A percentile compares a stretch with the other conserved stretches of the same genome.
Evolutionary conservation across 1,140 invertebrate genomes (phyloP).

Genomic region (Dendroctonus valens): DNA sequence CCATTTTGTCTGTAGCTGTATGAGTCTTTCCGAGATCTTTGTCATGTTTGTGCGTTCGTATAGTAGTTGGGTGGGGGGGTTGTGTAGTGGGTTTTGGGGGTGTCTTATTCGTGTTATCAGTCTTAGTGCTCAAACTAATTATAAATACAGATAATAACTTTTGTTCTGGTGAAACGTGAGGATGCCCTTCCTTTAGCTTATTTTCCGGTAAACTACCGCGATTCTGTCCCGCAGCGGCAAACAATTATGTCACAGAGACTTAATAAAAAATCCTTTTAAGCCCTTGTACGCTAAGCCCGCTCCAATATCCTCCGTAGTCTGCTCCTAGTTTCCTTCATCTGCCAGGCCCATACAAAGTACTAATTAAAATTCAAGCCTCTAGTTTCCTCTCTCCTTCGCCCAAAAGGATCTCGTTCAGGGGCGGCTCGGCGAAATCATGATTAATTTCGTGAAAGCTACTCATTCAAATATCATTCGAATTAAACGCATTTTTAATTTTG

Average conservation of each 20-base stretch:
- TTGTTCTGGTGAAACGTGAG: no score
- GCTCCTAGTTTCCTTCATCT: conserved; percentile 34
- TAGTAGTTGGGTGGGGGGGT: no score
- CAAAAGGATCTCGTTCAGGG: conserved; percentile 31
- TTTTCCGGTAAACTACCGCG: no score
- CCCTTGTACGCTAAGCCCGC: conserved; percentile 29
- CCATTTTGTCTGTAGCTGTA: no score
- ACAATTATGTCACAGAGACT: conserved; percentile 32
- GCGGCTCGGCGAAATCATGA: conserved; percentile 14
- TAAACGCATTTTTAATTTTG: background rate
- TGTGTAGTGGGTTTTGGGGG: no score
- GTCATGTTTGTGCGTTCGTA: no score
- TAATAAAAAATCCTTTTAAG: conserved; percentile 33
- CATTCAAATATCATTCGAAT: background rate
- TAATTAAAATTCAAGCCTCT: conserved; percentile 36
- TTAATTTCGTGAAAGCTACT: conserved; percentile 12
- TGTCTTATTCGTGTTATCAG: no score
- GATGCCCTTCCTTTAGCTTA: no score
- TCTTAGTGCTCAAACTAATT: no score
- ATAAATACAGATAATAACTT: no score
- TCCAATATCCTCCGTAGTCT: conserved; percentile 35
- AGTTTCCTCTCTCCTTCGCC: conserved; percentile 32
- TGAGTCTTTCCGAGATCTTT: no score
- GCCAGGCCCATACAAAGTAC: conserved; percentile 34
- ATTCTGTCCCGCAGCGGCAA: conserved; percentile 19